Evolutionary conservation across 2,113 vertebrate genomes (phyloP).

Genomic region (Brevimyrus niger): DNA sequence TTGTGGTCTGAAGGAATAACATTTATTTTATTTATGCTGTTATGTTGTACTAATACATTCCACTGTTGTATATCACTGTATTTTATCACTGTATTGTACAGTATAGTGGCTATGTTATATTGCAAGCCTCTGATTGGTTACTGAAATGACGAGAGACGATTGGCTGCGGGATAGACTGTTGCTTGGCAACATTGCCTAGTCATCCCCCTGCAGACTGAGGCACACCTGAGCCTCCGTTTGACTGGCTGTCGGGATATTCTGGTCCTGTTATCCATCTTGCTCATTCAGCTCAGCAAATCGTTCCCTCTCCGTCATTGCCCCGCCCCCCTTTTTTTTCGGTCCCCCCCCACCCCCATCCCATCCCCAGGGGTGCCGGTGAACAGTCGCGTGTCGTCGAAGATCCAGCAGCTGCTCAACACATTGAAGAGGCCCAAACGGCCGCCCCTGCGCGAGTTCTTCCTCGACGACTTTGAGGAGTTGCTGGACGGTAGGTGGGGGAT

Average conservation of each 20-base stretch:
- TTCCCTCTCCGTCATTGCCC: conserved; percentile 11
- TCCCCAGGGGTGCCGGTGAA: conserved; percentile 82
- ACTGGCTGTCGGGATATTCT: conserved; percentile 31
- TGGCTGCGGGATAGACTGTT: conserved; percentile 41
- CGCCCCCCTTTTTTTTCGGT: conserved; percentile 1
- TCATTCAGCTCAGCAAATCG: background rate
- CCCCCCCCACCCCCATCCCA: conserved; percentile 40
- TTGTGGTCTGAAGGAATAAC: background rate
- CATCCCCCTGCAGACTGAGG: conserved; percentile 21
- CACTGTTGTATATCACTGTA: background rate
- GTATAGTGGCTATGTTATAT: background rate
- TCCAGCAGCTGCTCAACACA: conserved; percentile 94
- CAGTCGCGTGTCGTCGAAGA: conserved; percentile 94
- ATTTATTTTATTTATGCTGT: background rate
- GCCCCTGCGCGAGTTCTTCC: conserved; percentile 86
- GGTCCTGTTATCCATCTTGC: background rate
- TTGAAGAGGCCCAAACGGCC: conserved; percentile 91
- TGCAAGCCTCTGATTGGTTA: conserved; percentile 34
- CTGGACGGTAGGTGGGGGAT: conserved; percentile 71
- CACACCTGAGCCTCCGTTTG: conserved; percentile 18
- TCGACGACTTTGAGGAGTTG: conserved; percentile 90
- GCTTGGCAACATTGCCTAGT: conserved; percentile 49
- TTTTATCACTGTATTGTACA: background rate
- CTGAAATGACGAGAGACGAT: conserved; percentile 10
- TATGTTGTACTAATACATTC: background rate